phyloP scores from a whole-genome alignment of 1,140 invertebrate species.

The Dreissena polymorpha region DNA sequence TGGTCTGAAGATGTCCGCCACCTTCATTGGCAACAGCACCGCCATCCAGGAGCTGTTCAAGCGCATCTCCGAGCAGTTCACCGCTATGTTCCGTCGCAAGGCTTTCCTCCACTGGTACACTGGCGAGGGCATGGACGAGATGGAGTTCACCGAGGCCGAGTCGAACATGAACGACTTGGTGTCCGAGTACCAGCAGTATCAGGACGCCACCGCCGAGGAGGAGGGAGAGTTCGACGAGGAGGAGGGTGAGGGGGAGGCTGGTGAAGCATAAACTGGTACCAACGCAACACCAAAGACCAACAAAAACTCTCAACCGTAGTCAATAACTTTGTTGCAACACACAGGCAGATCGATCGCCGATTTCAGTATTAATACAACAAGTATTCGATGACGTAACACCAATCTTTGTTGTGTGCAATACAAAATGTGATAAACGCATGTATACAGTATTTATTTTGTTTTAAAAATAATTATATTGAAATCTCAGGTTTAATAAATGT shows the following conservation, averaged over 20 bases:
- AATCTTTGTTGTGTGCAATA: too few relatives aligned
- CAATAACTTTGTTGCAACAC: too few relatives aligned
- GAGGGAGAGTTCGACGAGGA: constrained; percentile 82
- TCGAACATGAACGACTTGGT: constrained; percentile 92
- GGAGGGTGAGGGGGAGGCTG: constrained; percentile 73
- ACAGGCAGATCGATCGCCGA: too few relatives aligned
- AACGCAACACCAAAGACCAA: too few relatives aligned
- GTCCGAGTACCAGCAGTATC: constrained; percentile 87
- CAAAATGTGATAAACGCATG: too few relatives aligned
- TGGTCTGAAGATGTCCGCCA: constrained; percentile 82
- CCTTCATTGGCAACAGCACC: constrained; percentile 83
- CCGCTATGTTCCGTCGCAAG: constrained; percentile 87
- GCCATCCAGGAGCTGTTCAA: constrained; percentile 91
- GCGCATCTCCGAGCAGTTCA: constrained; percentile 84
- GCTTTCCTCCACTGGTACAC: constrained; percentile 82
- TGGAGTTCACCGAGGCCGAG: constrained; percentile 83
- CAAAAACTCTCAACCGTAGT: too few relatives aligned
- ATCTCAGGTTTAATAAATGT: too few relatives aligned
- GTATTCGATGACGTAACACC: too few relatives aligned
- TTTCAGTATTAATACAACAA: too few relatives aligned
- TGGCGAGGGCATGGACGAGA: constrained; percentile 11
- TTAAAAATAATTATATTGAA: too few relatives aligned
- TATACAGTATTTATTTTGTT: too few relatives aligned
- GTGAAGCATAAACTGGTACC: constrained; percentile 15
- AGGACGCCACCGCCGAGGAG: constrained; percentile 77